A percentile compares a stretch with the other conserved stretches of the same genome.
Conservation (phyloP, 2,113 vertebrate genomes). For the Clarias macrocephalus region DNA sequence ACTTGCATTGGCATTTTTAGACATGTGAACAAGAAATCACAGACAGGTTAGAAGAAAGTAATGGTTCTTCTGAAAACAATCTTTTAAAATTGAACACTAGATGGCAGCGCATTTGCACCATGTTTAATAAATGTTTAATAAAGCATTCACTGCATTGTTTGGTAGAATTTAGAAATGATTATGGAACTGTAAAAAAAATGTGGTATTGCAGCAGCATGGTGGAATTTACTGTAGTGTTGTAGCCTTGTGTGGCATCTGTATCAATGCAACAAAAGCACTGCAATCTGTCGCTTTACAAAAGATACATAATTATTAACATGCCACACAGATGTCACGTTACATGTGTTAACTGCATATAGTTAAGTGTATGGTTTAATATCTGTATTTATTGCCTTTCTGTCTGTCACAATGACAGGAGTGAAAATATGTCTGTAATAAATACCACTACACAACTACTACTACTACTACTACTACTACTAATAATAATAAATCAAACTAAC, state of each 20-base stretch:
- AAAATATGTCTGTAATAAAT: neutral
- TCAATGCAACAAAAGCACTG: neutral
- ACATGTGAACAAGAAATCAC: neutral
- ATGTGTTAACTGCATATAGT: neutral
- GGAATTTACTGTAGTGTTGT: neutral
- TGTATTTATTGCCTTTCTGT: neutral
- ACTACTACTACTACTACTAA: no score
- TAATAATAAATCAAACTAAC: neutral
- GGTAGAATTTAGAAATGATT: neutral
- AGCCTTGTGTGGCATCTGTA: neutral
- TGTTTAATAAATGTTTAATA: slow-evolving; percentile 2
- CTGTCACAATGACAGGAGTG: neutral
- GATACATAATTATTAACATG: neutral
- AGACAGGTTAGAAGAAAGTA: neutral
- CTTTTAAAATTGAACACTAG: slow-evolving; percentile 5
- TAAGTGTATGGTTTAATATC: neutral
- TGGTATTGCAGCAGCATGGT: neutral
- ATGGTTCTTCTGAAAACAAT: neutral
- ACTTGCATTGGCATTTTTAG: neutral
- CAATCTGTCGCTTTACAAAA: neutral
- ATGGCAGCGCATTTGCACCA: neutral
- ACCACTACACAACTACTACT: no score
- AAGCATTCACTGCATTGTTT: neutral
- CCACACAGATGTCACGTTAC: neutral
- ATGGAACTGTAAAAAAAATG: neutral